Evolutionary conservation across 2,888 invertebrate species (phyloP).

Genomic region (Pimpla rufipes): DNA sequence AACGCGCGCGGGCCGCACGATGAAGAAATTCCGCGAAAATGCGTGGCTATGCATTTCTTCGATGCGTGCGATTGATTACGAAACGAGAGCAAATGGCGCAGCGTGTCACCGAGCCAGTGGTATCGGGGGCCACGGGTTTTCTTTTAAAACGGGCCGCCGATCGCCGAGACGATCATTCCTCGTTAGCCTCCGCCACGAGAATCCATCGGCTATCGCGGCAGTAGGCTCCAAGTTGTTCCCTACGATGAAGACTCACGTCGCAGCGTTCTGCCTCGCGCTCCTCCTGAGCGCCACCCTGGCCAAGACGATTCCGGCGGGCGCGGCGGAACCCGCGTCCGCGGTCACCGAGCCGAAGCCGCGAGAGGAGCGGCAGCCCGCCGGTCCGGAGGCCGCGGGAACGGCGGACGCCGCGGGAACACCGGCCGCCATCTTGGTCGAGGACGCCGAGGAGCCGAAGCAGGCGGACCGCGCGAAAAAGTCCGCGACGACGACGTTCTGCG

Average conservation of each 20-base stretch:
- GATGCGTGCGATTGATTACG: slow-evolving; percentile 48
- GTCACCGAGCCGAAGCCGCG: slow-evolving; percentile 1
- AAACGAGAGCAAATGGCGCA: background rate
- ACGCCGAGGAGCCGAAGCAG: slow-evolving; percentile 62
- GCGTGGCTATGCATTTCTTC: slow-evolving; percentile 55
- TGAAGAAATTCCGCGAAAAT: background rate
- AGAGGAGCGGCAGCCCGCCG: slow-evolving; percentile 25
- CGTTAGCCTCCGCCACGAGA: background rate
- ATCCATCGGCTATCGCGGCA: background rate
- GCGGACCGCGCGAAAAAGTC: slow-evolving; percentile 82
- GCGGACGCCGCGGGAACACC: background rate
- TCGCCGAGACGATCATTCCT: slow-evolving; percentile 23
- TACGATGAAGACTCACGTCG: slow-evolving; percentile 29
- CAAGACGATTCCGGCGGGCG: slow-evolving; percentile 68
- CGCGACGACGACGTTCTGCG: slow-evolving; percentile 85
- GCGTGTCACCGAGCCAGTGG: too few relatives aligned
- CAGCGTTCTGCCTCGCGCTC: slow-evolving; percentile 40
- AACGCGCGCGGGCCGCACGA: background rate
- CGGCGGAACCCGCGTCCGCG: slow-evolving; percentile 2
- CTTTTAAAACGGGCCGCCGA: background rate
- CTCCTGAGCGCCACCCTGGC: slow-evolving; percentile 58
- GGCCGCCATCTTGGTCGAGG: slow-evolving; percentile 56
- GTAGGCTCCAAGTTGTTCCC: slow-evolving; percentile 10
- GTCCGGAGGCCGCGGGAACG: background rate
- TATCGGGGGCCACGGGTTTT: background rate